Evolutionary conservation across 2,888 invertebrate genomes (phyloP).

Genomic region (Chloroclysta siterata): DNA sequence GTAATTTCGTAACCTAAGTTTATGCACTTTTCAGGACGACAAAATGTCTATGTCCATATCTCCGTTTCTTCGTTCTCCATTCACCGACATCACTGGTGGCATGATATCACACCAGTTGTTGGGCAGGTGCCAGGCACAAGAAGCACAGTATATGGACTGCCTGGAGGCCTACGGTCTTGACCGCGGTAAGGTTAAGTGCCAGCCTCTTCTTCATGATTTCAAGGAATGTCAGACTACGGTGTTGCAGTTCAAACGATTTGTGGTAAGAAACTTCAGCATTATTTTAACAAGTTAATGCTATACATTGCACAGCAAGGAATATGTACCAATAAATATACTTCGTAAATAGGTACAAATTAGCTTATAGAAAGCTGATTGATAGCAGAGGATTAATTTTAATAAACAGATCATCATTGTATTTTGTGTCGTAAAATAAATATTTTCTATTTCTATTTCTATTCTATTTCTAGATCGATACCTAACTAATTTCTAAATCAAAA

Average conservation of each 20-base stretch:
- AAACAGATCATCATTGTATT: too few relatives aligned
- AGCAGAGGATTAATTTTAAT: too few relatives aligned
- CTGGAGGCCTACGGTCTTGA: slow-evolving; percentile 91
- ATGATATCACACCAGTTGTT: slow-evolving; percentile 87
- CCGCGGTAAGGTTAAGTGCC: slow-evolving; percentile 86
- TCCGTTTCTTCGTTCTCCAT: slow-evolving; percentile 88
- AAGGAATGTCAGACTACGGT: slow-evolving; percentile 87
- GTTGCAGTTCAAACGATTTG: slow-evolving; percentile 86
- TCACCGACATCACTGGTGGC: slow-evolving; percentile 89
- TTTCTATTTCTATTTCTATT: too few relatives aligned
- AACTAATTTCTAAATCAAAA: too few relatives aligned
- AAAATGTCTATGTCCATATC: slow-evolving; percentile 87
- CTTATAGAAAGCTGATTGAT: too few relatives aligned
- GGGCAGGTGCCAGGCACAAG: slow-evolving; percentile 87
- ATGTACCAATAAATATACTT: too few relatives aligned
- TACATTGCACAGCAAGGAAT: too few relatives aligned
- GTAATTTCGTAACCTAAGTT: slow-evolving; percentile 65
- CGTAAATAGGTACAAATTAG: too few relatives aligned
- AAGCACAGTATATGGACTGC: slow-evolving; percentile 90
- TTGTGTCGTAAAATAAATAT: too few relatives aligned
- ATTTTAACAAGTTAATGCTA: too few relatives aligned
- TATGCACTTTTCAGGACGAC: slow-evolving; percentile 37
- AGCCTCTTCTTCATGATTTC: slow-evolving; percentile 87
- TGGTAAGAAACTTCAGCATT: slow-evolving; percentile 63
- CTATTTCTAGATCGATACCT: too few relatives aligned